Conservation (phyloP, 2,888 invertebrate genomes). For the Hypolimnas misippus region DNA sequence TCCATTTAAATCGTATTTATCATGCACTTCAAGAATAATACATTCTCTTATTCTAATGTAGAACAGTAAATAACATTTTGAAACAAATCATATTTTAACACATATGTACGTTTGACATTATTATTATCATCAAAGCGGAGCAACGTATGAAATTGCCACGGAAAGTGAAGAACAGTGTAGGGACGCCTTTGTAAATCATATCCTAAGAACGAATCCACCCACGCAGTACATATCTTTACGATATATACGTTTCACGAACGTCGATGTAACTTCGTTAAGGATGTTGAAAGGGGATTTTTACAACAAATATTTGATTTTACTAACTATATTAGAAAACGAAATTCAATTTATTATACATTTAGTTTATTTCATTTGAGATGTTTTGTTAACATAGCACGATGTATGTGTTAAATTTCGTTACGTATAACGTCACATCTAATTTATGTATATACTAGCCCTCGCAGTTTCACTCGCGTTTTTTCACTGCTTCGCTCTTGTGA, state of each 20-base stretch:
- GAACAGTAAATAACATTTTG: no score
- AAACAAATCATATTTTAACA: neutral
- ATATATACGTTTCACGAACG: slow-evolving; percentile 9
- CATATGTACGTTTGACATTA: neutral
- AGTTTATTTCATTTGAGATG: neutral
- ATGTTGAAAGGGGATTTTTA: slow-evolving; percentile 9
- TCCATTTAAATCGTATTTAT: no score
- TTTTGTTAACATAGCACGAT: neutral
- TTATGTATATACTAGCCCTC: no score
- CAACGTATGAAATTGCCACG: slow-evolving; percentile 19
- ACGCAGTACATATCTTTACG: slow-evolving; percentile 5
- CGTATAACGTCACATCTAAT: no score
- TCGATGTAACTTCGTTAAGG: slow-evolving; percentile 9
- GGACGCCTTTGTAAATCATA: slow-evolving; percentile 33
- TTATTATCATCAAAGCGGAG: slow-evolving; percentile 20
- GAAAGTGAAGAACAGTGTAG: slow-evolving; percentile 9
- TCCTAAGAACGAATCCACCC: slow-evolving; percentile 14
- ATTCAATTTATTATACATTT: neutral
- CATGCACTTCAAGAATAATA: no score
- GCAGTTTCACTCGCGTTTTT: no score
- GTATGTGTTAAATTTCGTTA: no score
- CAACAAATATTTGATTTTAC: slow-evolving; percentile 10
- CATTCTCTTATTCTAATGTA: no score
- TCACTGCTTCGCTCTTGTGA: no score
- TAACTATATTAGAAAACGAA: neutral